Base-by-base conservation (phyloP, 2,113 vertebrate species). In the Mustelus asterias region DNA sequence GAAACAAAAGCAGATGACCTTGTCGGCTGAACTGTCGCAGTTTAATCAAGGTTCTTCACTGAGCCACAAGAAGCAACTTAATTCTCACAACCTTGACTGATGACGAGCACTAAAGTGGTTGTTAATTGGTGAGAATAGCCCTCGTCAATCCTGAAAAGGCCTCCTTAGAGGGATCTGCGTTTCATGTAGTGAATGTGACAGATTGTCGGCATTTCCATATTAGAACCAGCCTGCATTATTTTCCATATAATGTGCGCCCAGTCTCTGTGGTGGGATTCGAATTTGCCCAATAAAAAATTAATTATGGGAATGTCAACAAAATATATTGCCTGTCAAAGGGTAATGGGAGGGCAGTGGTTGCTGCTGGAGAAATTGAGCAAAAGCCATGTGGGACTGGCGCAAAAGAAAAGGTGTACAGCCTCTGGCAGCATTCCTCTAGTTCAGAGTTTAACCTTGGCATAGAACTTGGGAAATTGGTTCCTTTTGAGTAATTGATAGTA, bases 41-140 rank as follows among this genome's bases (percentile, higher is more conserved):
- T 96, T 96, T 97, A 94, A 95, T 90, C 78, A 65, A 96, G 96
- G 96, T 94, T 96, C 96, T 96, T 96, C 96, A 96, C 97, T 97
- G 96, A 97, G 94, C 96, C 96, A 65, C 44, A 65, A 0, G 67
- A 97, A 96, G 95, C 96, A 89, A 95, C 96, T 60, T 96, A 96
- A 18, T 0, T n/a, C 96, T 96, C 83, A 95, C 90, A 94, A 63
- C 85, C 94, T 96, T 96, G 96, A 76, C 96, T 96, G 95, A 88
- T 96, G 96, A 96, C 96, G 95, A 96, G 96, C 96, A 78, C 93
- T 92, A 96, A 96, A 96, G 88, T 33, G 60, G 96, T 96, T 48
- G 83, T 95, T 96, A 96, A 96, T 78, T 96, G 97, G 96, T 48
- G 96, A 94, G 96, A 96, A 93, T 44, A 78, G 24, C 37, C 24